phyloP scores from a whole-genome alignment of 2,113 vertebrate genomes.

The Proteles cristata region DNA sequence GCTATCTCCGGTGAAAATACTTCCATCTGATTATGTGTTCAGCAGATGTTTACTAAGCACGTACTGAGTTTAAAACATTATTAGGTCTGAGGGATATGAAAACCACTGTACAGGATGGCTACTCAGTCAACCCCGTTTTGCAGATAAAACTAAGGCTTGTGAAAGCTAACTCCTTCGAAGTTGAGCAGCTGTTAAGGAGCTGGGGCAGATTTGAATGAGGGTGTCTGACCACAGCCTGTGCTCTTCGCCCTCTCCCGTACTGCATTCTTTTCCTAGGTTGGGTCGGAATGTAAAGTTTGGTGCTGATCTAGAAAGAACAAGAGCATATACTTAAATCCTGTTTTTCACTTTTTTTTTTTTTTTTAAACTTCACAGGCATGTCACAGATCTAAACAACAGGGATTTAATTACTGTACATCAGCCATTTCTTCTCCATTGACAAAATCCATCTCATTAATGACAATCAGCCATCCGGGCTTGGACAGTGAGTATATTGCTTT shows the following conservation, averaged over 20 bases:
- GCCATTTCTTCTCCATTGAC: slow-evolving; percentile 90
- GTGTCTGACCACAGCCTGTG: neutral
- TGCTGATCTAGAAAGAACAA: neutral
- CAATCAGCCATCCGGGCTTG: slow-evolving; percentile 92
- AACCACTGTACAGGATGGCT: neutral
- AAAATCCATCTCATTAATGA: slow-evolving; percentile 95
- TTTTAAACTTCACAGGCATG: slow-evolving; percentile 72
- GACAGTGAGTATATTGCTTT: slow-evolving; percentile 91
- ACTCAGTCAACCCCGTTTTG: neutral
- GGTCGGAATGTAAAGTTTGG: neutral
- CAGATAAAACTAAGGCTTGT: neutral
- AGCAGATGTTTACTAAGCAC: neutral
- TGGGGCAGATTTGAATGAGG: neutral
- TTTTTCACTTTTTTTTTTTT: slow-evolving; percentile 35
- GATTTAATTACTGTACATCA: slow-evolving; percentile 88
- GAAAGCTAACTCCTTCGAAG: neutral
- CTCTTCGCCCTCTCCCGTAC: fast-evolving
- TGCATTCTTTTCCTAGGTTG: neutral
- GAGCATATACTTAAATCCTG: neutral
- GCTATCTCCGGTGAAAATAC: neutral
- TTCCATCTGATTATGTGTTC: neutral
- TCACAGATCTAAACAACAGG: slow-evolving; percentile 80
- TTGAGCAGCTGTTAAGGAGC: neutral
- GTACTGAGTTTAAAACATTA: neutral
- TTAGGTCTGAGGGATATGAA: neutral